phyloP scores from a whole-genome alignment of 1,140 invertebrate genomes.

The Thalassaphorura encarpata region DNA sequence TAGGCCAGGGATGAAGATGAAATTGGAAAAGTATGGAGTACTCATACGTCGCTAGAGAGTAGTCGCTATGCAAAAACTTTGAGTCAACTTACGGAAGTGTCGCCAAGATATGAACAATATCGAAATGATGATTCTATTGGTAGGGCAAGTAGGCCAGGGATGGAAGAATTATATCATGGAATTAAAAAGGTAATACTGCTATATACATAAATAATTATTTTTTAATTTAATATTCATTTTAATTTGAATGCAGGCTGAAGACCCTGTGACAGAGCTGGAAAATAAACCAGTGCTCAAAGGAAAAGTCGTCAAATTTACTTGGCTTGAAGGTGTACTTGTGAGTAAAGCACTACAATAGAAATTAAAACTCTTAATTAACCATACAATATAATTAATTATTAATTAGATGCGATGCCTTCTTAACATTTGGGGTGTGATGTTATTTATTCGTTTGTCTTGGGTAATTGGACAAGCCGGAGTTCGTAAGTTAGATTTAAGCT shows the following conservation, averaged over 20 bases:
- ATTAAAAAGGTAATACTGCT: background rate
- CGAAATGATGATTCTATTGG: too few relatives aligned
- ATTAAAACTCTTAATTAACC: background rate
- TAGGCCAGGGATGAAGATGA: background rate
- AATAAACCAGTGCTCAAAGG: constrained; percentile 29
- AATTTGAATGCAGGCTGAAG: constrained; percentile 17
- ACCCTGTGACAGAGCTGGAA: constrained; percentile 17
- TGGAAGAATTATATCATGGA: background rate
- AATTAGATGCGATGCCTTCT: constrained; percentile 43
- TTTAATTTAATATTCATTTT: constrained; percentile 1
- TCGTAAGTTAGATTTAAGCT: constrained; percentile 11
- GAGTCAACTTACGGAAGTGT: too few relatives aligned
- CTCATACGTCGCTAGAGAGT: too few relatives aligned
- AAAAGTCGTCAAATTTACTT: constrained; percentile 43
- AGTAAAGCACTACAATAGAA: constrained; percentile 11
- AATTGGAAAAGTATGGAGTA: too few relatives aligned
- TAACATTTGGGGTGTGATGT: constrained; percentile 55
- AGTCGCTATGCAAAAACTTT: too few relatives aligned
- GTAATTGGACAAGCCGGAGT: constrained; percentile 51
- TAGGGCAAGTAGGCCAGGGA: background rate
- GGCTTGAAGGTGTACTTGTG: constrained; percentile 45
- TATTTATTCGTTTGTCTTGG: constrained; percentile 51
- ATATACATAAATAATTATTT: background rate
- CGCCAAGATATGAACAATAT: too few relatives aligned
- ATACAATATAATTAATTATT: too few relatives aligned